Percentiles rank a stretch among this genome's conserved stretches.
Conservation (phyloP, 2,797 vertebrate species). For the Sphaeramia orbicularis region DNA sequence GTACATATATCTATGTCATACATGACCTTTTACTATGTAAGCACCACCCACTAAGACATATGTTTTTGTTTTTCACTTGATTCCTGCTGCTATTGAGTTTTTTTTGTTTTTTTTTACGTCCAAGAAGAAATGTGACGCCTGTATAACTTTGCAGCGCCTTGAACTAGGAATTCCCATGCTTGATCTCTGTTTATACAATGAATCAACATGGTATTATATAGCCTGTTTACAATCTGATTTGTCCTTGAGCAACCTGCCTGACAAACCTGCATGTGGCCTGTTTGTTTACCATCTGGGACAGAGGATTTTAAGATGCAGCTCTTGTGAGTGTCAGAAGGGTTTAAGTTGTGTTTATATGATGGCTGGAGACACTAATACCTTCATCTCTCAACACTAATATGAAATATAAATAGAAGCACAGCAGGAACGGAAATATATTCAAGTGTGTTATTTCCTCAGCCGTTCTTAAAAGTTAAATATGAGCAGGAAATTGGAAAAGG, state of each 20-base stretch:
- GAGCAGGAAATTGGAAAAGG: conserved; percentile 21
- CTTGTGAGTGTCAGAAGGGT: conserved; percentile 16
- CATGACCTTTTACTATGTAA: no score
- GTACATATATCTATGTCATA: no score
- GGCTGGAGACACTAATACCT: conserved; percentile 42
- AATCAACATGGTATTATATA: background rate
- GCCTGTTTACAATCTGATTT: background rate
- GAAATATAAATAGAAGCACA: conserved; percentile 19
- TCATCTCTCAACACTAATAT: conserved; percentile 34
- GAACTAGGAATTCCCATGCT: background rate
- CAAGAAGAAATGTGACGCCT: no score
- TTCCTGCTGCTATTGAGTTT: no score
- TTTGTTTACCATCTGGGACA: conserved; percentile 14
- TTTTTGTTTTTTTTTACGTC: no score
- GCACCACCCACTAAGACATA: no score
- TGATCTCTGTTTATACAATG: background rate
- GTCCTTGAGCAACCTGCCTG: background rate
- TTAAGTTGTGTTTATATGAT: conserved; percentile 33
- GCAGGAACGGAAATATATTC: background rate
- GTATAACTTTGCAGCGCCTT: no score
- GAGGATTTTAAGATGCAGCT: conserved; percentile 12
- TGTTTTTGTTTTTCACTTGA: no score
- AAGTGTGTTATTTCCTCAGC: background rate
- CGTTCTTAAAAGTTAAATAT: conserved; percentile 2
- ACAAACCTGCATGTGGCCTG: background rate